Percentiles rank a stretch among this genome's conserved stretches.
Conservation (phyloP, 37 sponge, comb jelly and placozoan genomes). For the Chondrosia reniformis region DNA sequence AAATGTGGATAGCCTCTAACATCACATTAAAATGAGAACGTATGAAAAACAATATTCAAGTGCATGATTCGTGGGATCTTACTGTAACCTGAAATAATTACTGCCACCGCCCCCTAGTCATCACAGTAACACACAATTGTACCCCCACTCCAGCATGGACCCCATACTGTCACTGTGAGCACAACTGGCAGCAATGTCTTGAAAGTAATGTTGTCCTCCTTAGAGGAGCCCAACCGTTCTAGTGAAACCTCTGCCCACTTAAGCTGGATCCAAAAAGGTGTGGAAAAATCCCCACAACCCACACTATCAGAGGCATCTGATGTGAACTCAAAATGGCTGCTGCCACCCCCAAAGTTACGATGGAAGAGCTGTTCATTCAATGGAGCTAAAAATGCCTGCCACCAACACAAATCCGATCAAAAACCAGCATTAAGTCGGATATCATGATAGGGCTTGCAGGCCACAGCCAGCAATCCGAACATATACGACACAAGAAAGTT, state of each 20-base stretch:
- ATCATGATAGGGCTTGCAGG: not conserved
- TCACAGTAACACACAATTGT: not conserved
- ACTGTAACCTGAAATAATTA: constrained; percentile 9
- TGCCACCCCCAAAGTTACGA: not conserved
- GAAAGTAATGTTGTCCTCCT: not conserved
- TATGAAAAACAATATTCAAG: not conserved
- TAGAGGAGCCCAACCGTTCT: not conserved
- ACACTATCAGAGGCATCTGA: constrained; percentile 1
- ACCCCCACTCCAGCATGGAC: not conserved
- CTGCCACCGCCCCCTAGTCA: constrained; percentile 14
- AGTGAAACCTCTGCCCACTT: not conserved
- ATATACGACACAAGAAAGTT: not conserved
- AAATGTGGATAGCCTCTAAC: constrained; percentile 13
- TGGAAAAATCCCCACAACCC: not conserved
- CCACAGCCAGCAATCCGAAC: not conserved
- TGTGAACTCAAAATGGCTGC: not conserved
- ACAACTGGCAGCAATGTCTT: not conserved
- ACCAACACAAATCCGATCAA: not conserved
- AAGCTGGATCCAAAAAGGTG: not conserved
- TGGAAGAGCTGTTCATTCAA: not conserved
- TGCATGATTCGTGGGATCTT: constrained; percentile 21
- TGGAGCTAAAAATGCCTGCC: not conserved
- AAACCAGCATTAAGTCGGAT: not conserved
- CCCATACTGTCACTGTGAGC: not conserved
- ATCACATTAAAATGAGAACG: not conserved